A percentile compares a stretch with the other conserved stretches of the same genome.
These are phyloP conservation scores for Sycobia sp. DNA, from an alignment of 1,140 invertebrate species.

Conservation along the genomic window DNA sequence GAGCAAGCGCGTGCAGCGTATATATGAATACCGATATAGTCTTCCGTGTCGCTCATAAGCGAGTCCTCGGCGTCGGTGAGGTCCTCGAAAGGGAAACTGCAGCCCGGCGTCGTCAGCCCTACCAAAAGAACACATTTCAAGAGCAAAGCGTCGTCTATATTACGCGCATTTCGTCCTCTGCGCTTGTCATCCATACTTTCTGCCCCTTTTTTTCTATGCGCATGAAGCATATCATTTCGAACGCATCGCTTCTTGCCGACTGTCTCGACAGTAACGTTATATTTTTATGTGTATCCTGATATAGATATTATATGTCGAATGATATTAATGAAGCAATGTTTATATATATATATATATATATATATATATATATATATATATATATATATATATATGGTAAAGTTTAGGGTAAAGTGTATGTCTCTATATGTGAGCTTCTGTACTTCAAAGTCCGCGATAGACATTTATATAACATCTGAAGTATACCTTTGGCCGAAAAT, in stretches of 20 bases:
- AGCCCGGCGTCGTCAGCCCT: slow-evolving; percentile 53
- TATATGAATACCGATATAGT: slow-evolving; percentile 54
- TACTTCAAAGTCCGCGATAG: too few species aligned
- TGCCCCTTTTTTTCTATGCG: not conserved
- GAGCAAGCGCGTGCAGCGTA: too few species aligned
- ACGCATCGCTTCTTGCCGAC: not conserved
- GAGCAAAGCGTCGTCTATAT: too few species aligned
- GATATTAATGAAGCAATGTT: too few species aligned
- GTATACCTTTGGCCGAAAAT: too few species aligned
- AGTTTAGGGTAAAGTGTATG: too few species aligned
- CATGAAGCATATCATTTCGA: not conserved
- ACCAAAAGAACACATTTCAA: slow-evolving; percentile 53
- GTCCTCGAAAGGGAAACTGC: slow-evolving; percentile 60
- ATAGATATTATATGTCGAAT: too few species aligned
- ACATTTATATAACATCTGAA: too few species aligned
- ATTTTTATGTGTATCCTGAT: not conserved
- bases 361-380: too few species aligned
- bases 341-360: too few species aligned
- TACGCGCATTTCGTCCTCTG: slow-evolving; percentile 16
- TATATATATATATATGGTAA: too few species aligned
- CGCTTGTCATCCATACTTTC: slow-evolving; percentile 5
- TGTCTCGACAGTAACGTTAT: not conserved
- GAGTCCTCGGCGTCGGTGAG: slow-evolving; percentile 58
- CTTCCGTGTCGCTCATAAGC: slow-evolving; percentile 57
- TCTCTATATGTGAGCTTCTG: too few species aligned